Evolutionary conservation across 2,797 vertebrate genomes (phyloP), one percentile per base, ranked within the genome.

Genomic region (Leptoclinus maculatus): DNA sequence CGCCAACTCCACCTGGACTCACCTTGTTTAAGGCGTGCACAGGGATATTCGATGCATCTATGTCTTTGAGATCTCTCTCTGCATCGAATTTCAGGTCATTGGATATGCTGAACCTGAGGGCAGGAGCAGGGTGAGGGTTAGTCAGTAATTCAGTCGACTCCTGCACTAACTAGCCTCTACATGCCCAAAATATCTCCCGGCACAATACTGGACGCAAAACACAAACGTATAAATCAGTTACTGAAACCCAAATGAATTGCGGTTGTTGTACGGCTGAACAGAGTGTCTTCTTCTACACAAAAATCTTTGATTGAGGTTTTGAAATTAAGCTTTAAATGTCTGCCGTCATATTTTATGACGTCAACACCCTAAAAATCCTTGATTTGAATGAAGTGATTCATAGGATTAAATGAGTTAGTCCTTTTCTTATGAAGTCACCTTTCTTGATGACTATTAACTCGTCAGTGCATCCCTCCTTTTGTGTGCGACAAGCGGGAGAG

Each of bases 11-110:
- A 56, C 39, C 43, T 19, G 70, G 27, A 63, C 92, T 83, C 86
- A 99, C 98, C 97, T 99, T 99, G 95, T 97, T 99, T 94, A 99
- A 96, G 80, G 98, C 98, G 63, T 98, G 97, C 90, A 99, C 97
- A 32, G 96, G 95, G 85, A 99, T 97, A 94, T 86, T 91, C 4
- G 93, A 83, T 56, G 98, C 97, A 43, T 98, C 94, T 17, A 99
- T 99, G 92, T 99, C 98, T 92, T 97, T 96, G 88, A 99, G 95
- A 95, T 99, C 98, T 80, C 98, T 96, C 94, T 99, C 98, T 6
- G 98, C 97, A 78, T 99, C 98, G 2, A 97, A 99, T 88, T 97
- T 98, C 92, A 99, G 97, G 90, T 99, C 98, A 34, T 99, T 99
- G 88, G 98, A 99, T 91, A 99, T 97, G 27, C 98, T 99, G 95